These are phyloP conservation scores for Hydra vulgaris DNA, from an alignment of 30 jellyfish, hydroid and myxozoan genomes.

Conservation along the genomic window DNA sequence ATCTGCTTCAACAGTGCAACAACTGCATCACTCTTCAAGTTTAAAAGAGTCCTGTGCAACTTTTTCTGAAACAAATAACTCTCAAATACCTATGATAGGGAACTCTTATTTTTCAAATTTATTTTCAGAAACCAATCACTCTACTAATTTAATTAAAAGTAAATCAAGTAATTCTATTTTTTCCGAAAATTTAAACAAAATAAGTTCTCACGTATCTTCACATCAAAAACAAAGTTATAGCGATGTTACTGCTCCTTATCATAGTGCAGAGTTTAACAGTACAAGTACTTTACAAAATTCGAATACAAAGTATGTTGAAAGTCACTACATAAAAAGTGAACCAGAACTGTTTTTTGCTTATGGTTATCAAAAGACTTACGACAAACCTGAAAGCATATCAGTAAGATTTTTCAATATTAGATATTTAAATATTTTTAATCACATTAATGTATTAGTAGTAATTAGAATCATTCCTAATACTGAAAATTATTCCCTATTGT, in stretches of 20 bases:
- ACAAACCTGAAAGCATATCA: not conserved
- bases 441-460: too few relatives aligned
- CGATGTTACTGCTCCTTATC: conserved; percentile 24
- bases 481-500: too few relatives aligned
- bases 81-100: not conserved
- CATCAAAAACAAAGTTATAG: not conserved
- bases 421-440: too few relatives aligned
- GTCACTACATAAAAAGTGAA: not conserved
- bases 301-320: not conserved
- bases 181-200: too few relatives aligned
- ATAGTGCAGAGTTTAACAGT: not conserved
- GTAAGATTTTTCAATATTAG: not conserved
- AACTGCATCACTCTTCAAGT: not conserved
- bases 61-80: not conserved
- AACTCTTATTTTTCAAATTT: not conserved
- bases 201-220: not conserved
- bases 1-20: not conserved
- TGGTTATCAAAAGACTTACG: not conserved
- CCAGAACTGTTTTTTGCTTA: not conserved
- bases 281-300: not conserved
- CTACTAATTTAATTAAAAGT: too few relatives aligned
- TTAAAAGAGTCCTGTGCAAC: not conserved
- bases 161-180: not conserved
- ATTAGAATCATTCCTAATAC: too few relatives aligned
- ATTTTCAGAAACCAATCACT: not conserved